These are phyloP conservation scores for Platycnemis pennipes DNA, from an alignment of 2,888 invertebrate genomes.

Conservation along the genomic window DNA sequence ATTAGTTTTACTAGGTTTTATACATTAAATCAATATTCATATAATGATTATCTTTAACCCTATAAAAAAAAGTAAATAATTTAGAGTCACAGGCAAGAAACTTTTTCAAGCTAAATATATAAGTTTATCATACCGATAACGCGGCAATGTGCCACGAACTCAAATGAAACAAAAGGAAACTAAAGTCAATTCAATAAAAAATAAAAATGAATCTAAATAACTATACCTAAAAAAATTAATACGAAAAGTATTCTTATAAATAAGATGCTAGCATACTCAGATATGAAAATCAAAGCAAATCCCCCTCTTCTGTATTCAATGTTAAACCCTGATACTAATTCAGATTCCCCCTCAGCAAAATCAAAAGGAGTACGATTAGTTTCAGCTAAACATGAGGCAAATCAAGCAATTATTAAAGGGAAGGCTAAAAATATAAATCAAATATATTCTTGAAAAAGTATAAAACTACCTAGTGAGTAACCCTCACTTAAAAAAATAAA, in stretches of 20 bases:
- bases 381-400: constrained; percentile 85
- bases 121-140: constrained; percentile 88
- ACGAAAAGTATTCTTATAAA: constrained; percentile 84
- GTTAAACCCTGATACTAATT: constrained; percentile 90
- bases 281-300: constrained; percentile 88
- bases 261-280: constrained; percentile 86
- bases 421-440: constrained; percentile 82
- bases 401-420: constrained; percentile 82
- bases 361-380: constrained; percentile 89
- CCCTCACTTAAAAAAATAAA: constrained; percentile 82
- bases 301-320: constrained; percentile 87
- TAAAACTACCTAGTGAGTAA: constrained; percentile 81
- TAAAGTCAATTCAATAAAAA: constrained; percentile 82
- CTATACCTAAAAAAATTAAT: constrained; percentile 83
- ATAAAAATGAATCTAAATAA: constrained; percentile 79
- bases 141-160: constrained; percentile 85
- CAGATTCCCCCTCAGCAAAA: constrained; percentile 90
- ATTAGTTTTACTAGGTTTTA: constrained; percentile 79
- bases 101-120: constrained; percentile 86
- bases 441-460: constrained; percentile 79
- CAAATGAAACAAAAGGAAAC: constrained; percentile 85
- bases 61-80: constrained; percentile 83
- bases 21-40: constrained; percentile 72
- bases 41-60: constrained; percentile 80
- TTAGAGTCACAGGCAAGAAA: constrained; percentile 84